Evolutionary conservation across 2,797 vertebrate species (phyloP), one percentile per base, ranked within the genome.

Genomic region (Brotula barbata): DNA sequence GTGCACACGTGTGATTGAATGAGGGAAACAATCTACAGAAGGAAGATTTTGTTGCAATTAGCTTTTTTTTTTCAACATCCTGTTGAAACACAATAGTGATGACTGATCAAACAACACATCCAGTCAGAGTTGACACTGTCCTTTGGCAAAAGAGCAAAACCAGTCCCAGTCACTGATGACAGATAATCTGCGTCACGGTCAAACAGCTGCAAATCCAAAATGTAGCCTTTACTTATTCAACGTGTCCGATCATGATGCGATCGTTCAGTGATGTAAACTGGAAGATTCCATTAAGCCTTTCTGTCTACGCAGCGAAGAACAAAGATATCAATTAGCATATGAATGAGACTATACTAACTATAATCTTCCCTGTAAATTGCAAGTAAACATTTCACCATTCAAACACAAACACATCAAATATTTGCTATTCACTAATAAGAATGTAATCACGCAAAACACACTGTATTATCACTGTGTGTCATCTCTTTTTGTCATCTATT

Each of bases 281-380:
- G 13, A 13, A 22, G 12, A 36, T 48, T 47, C 16, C 70, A 68
- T 2, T 40, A 5, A 36, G 12, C 7, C 19, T 52, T 64, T 71
- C n/a, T 48, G 17, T 71, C 71, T 49, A 28, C 11, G 14, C 19
- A 33, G 31, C 68, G 20, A 73, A 72, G 51, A 33, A 54, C 17
- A 37, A 44, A 71, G 49, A 23, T 50, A 37, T 8, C 21, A 42
- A 31, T 72, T 69, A 47, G 51, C 71, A 78, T 71, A 67, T 70
- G 47, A 75, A 76, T 39, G n/a, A 20, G 21, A 15, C 11, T n/a
- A n/a, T n/a, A n/a, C n/a, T n/a, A 45, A n/a, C 6, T 37, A 58
- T 34, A 57, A 64, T 51, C 33, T 33, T 2, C 42, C 1, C n/a
- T 28, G 5, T 40, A 52, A 64, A 45, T 23, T 56, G 3, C 53